Evolutionary conservation across 2,888 invertebrate species (phyloP), one percentile per base, ranked within the genome.

Genomic region (Thecocarcelia acutangulata): DNA sequence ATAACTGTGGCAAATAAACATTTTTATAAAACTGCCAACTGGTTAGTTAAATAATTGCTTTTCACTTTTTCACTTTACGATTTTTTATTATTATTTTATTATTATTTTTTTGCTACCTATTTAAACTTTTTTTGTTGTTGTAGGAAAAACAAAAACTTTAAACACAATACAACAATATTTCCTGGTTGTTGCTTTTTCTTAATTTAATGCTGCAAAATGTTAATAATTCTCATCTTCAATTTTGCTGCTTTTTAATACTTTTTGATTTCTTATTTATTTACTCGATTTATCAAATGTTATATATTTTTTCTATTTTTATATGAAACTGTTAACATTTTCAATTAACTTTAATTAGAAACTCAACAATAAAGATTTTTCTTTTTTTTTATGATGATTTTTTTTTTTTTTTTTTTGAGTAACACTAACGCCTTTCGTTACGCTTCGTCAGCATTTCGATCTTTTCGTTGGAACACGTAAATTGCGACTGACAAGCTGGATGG

Each of bases 391-490:
- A 24, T 59, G 21, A n/a, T 66, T 54, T 61, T 56, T 37, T 63
- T 56, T 15, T 61, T 56, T 37, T 63, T 56, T 15, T 15, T 66
- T 58, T 61, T 56, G 64, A 72, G 80, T 76, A 59, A 76, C 83
- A 77, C 81, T 80, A 83, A 78, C 81, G 66, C 81, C 66, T 72
- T 74, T 77, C 82, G 82, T 59, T 80, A 74, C 77, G 74, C 78
- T 64, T 83, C 80, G 83, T 75, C 66, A 74, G 63, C 80, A 80
- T 73, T 80, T 77, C 77, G 73, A 83, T 76, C 83, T 80, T 59
- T 72, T 73, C 76, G 76, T 77, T 83, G 72, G 69, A 83, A 80
- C 80, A 80, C 80, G 80, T 83, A 80, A 77, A 73, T 77, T 77
- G 80, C 76, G 63, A 83, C 83, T 83, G 68, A 68, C 69, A 69